A percentile compares a stretch with the other conserved stretches of the same genome.
Evolutionary conservation across 1,140 invertebrate genomes (phyloP).

Genomic region (Eueides isabella): DNA sequence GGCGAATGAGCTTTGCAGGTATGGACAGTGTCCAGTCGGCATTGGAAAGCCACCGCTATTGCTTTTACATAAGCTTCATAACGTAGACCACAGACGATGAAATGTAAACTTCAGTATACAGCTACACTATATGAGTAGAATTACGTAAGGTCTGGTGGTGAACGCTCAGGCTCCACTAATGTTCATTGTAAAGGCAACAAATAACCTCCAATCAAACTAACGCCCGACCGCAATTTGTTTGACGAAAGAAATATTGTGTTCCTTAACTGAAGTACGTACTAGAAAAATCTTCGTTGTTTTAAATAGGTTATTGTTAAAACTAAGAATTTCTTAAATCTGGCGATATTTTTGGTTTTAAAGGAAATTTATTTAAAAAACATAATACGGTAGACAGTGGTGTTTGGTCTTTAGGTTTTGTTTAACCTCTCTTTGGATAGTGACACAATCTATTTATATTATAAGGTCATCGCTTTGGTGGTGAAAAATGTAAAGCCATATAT

Average conservation of each 20-base stretch:
- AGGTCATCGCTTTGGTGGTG: too few species aligned
- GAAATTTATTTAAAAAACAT: too few species aligned
- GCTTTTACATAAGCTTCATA: constrained; percentile 26
- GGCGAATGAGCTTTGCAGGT: constrained; percentile 35
- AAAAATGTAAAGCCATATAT: too few species aligned
- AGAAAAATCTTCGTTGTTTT: too few species aligned
- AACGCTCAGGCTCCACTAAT: constrained; percentile 56
- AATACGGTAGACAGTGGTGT: too few species aligned
- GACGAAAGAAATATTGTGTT: constrained; percentile 67
- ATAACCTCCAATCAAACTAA: constrained; percentile 72
- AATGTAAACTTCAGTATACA: constrained; percentile 25
- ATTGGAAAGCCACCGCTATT: constrained; percentile 31
- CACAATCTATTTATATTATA: too few species aligned
- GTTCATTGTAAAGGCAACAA: constrained; percentile 75
- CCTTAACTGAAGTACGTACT: constrained; percentile 47
- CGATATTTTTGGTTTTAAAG: not conserved
- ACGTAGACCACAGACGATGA: constrained; percentile 9
- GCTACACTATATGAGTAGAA: constrained; percentile 10
- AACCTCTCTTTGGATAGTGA: too few species aligned
- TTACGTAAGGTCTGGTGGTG: constrained; percentile 41
- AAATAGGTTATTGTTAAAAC: not conserved
- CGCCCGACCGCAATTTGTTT: constrained; percentile 72
- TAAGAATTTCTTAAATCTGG: not conserved
- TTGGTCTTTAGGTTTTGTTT: too few species aligned
- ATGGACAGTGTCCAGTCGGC: constrained; percentile 10